Conservation (phyloP, 2,888 invertebrate genomes). For the Leptinotarsa rubiginosa region DNA sequence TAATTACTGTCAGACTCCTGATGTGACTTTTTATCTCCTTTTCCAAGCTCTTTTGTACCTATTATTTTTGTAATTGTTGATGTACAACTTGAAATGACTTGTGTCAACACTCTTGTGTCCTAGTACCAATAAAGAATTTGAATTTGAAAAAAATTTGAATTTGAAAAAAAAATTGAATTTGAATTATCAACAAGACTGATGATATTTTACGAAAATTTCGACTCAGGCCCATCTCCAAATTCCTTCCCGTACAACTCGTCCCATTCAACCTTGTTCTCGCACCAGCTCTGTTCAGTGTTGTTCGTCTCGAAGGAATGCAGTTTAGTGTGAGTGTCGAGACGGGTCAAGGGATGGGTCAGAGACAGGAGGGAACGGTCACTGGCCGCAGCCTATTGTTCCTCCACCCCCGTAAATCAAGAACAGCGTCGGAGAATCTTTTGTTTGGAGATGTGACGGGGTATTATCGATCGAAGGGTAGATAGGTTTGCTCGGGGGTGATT, state of each 20-base stretch:
- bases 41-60: too few relatives aligned
- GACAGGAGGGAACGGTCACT: constrained; percentile 49
- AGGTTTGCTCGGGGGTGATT: constrained; percentile 5
- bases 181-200: too few relatives aligned
- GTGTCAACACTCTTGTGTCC: too few relatives aligned
- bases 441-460: background rate
- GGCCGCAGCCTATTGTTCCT: constrained; percentile 48
- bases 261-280: background rate
- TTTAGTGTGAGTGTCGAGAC: constrained; percentile 52
- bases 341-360: constrained; percentile 52
- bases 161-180: too few relatives aligned
- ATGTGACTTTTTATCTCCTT: too few relatives aligned
- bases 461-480: constrained; percentile 1
- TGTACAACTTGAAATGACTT: too few relatives aligned
- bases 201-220: too few relatives aligned
- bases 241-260: background rate
- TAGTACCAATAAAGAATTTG: too few relatives aligned
- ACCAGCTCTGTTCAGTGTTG: constrained; percentile 26
- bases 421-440: constrained; percentile 28
- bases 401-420: constrained; percentile 46
- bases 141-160: too few relatives aligned
- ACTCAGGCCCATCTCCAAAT: background rate
- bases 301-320: constrained; percentile 47
- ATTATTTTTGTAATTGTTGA: too few relatives aligned
- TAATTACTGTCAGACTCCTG: too few relatives aligned